A percentile compares a stretch with the other conserved stretches of the same genome.
Evolutionary conservation across 2,888 invertebrate genomes (phyloP).

Genomic region (Pollenia amentaria): DNA sequence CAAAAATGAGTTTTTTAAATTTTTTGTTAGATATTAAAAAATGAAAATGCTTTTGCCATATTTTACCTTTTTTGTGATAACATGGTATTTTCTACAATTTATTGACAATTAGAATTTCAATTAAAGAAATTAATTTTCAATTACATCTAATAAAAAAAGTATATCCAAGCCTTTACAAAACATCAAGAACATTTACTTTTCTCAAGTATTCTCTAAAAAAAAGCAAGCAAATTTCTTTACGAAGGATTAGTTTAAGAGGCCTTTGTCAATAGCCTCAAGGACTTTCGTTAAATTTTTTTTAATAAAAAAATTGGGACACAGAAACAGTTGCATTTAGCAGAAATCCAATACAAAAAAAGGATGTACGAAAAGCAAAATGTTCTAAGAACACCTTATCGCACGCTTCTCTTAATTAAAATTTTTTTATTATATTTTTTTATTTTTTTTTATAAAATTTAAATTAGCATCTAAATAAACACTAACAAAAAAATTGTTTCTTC

Average conservation of each 20-base stretch:
- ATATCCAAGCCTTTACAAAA: background rate
- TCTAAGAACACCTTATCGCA: constrained; percentile 18
- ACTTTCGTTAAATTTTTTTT: constrained; percentile 55
- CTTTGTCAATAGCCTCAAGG: constrained; percentile 60
- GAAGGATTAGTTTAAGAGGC: constrained; percentile 48
- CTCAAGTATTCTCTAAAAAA: background rate
- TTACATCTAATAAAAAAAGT: constrained; percentile 25
- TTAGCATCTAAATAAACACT: constrained; percentile 71
- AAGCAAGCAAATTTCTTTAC: background rate
- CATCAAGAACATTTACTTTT: background rate
- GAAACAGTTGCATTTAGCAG: background rate
- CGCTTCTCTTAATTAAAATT: constrained; percentile 58
- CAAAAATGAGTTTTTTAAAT: too few relatives aligned
- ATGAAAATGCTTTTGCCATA: too few relatives aligned
- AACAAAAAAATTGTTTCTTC: constrained; percentile 27
- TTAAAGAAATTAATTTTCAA: constrained; percentile 28
- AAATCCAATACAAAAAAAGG: background rate
- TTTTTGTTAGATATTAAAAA: too few relatives aligned
- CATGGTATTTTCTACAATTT: background rate
- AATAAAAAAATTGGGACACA: constrained; percentile 25
- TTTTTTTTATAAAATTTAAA: constrained; percentile 60
- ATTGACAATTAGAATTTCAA: constrained; percentile 15
- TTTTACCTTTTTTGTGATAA: background rate
- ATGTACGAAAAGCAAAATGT: background rate
- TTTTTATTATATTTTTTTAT: constrained; percentile 1